Conservation (phyloP, 2,888 invertebrate genomes). For the Synergus japonicus region DNA sequence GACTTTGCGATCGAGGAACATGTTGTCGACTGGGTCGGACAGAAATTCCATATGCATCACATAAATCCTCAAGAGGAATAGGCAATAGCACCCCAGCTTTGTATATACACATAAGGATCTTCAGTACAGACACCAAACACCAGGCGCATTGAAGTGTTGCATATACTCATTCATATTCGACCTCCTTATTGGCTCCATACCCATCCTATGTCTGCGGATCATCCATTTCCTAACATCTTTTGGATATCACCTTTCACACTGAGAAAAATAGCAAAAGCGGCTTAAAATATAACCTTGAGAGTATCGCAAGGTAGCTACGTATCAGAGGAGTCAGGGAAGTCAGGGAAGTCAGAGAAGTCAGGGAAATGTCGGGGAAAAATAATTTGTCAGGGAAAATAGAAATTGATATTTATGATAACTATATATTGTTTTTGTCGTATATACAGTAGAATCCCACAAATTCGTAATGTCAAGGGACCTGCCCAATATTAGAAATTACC, state of each 20-base stretch:
- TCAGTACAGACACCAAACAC: constrained; percentile 38
- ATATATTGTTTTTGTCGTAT: too few relatives aligned
- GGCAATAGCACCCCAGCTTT: constrained; percentile 46
- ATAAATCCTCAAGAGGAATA: constrained; percentile 48
- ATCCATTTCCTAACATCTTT: neutral
- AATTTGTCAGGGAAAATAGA: too few relatives aligned
- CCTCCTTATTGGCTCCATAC: constrained; percentile 29
- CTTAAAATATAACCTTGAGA: neutral
- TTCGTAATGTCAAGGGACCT: too few relatives aligned
- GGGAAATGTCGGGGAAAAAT: too few relatives aligned
- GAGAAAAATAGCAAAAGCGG: neutral
- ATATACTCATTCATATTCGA: constrained; percentile 38
- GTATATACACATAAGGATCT: constrained; percentile 45
- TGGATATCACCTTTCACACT: neutral
- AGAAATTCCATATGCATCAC: constrained; percentile 51
- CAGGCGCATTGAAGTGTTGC: neutral
- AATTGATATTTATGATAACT: too few relatives aligned
- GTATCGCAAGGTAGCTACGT: neutral
- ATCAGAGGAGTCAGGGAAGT: too few relatives aligned
- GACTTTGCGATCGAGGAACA: constrained; percentile 44
- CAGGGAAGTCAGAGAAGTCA: too few relatives aligned
- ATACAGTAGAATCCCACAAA: too few relatives aligned
- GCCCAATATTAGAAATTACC: too few relatives aligned
- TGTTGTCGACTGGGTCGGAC: constrained; percentile 46
- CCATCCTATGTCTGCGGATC: constrained; percentile 14